phyloP scores from a whole-genome alignment of 2,113 vertebrate species.

The Entomyzon cyanotis region DNA sequence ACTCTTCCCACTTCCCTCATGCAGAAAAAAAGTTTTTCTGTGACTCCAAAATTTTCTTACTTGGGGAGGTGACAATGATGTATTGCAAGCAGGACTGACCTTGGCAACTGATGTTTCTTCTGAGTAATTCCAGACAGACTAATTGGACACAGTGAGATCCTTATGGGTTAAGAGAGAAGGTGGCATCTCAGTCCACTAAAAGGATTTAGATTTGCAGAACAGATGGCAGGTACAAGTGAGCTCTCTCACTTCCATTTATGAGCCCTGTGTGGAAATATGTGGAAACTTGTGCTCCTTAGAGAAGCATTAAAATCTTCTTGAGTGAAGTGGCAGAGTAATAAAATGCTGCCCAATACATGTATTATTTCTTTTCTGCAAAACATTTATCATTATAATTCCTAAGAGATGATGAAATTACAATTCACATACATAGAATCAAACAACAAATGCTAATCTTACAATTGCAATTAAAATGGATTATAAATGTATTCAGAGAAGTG shows the following conservation, averaged over 20 bases:
- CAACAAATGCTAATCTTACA: not conserved
- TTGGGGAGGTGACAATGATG: not conserved
- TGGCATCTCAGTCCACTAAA: not conserved
- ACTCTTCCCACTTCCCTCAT: not conserved
- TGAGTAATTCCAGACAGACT: not conserved
- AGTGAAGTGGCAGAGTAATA: not conserved
- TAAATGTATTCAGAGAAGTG: not conserved
- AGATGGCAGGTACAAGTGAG: not conserved
- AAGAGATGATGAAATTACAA: not conserved
- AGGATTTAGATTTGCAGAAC: constrained; percentile 23
- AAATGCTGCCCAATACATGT: not conserved
- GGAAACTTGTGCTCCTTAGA: not conserved
- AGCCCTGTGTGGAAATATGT: not conserved
- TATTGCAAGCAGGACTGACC: fast-evolving
- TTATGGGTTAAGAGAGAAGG: not conserved
- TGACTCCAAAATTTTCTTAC: not conserved
- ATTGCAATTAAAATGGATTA: not conserved
- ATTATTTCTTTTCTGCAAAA: not conserved
- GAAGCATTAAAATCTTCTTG: not conserved
- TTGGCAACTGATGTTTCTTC: not conserved
- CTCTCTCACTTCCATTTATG: not conserved
- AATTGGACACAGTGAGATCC: not conserved
- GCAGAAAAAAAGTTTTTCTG: not conserved
- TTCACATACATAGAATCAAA: not conserved
- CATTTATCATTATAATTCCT: not conserved